phyloP scores from a whole-genome alignment of 2,113 vertebrate genomes.

The Periophthalmodon schlosseri region DNA sequence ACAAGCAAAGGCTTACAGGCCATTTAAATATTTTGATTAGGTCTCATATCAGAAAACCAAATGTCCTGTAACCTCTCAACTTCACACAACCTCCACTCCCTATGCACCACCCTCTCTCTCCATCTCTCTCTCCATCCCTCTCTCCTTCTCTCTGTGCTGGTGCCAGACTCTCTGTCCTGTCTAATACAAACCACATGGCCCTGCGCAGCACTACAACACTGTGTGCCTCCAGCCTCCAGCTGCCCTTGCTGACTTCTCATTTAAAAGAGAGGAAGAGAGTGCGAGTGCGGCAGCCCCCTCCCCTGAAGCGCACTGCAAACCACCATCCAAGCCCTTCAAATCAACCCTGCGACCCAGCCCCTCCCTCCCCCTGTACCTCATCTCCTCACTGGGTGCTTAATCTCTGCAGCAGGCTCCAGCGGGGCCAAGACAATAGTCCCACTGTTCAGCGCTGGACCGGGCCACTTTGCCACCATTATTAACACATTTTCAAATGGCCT shows the following conservation, averaged over 20 bases:
- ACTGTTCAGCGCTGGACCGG: constrained; percentile 68
- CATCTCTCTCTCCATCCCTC: constrained; percentile 61
- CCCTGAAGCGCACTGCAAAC: constrained; percentile 61
- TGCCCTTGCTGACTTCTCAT: constrained; percentile 67
- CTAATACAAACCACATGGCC: constrained; percentile 82
- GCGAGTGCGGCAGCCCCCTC: constrained; percentile 45
- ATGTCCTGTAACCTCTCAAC: constrained; percentile 74
- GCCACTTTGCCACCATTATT: constrained; percentile 73
- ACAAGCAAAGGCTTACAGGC: constrained; percentile 28
- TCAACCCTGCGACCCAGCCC: constrained; percentile 61
- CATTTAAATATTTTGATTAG: constrained; percentile 22
- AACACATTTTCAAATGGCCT: constrained; percentile 76
- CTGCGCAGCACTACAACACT: constrained; percentile 68
- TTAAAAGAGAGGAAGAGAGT: constrained; percentile 61
- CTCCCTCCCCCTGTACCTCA: constrained; percentile 66
- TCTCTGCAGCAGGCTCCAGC: constrained; percentile 72
- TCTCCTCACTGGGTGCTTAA: constrained; percentile 70
- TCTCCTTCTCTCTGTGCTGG: constrained; percentile 60
- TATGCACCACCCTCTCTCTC: constrained; percentile 66
- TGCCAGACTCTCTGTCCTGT: constrained; percentile 80
- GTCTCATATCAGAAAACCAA: constrained; percentile 68
- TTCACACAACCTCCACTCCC: constrained; percentile 66
- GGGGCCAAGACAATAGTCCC: constrained; percentile 77
- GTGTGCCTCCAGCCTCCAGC: constrained; percentile 68
- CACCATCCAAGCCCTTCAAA: constrained; percentile 70